Evolutionary conservation across 2,797 vertebrate species (phyloP), one percentile per base, ranked within the genome.

Genomic region (Chelonia mydas): DNA sequence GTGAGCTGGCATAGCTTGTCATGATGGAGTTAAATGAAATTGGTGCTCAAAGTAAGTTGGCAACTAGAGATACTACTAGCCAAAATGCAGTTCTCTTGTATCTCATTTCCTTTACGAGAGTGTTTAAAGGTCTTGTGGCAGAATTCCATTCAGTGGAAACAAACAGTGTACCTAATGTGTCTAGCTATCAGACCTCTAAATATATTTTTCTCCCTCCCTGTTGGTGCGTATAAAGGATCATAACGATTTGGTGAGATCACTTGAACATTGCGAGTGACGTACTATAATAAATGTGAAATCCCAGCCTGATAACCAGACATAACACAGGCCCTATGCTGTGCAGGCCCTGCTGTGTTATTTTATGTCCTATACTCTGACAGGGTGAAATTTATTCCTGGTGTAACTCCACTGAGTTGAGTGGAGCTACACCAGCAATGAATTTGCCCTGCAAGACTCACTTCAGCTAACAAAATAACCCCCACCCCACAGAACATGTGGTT

Each of bases 211-310:
- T 83, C 55, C 68, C 65, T 50, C 55, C 74, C 81, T 76, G 74
- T 19, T 61, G 65, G 51, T 86, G 72, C 91, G 81, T 6, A 4
- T 50, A 79, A 89, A 94, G 80, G 74, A 87, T 94, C 65, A 53
- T 15, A 93, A 88, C 10, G 82, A 49, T 90, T 86, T 78, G 50
- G 37, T 51, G 78, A 47, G 74, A 84, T 90, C 79, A 55, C 41
- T 88, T 91, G 61, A 45, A 49, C 41, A 1, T 25, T 23, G 19
- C 37, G 59, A 92, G n/a, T 90, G 94, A 84, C 33, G 80, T 72
- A 84, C 86, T 94, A 78, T 50, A 92, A 50, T 87, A 91, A 82
- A 13, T 65, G 84, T 87, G 72, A 94, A 95, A 95, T 85, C 87
- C 47, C 80, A 41, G n/a, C 1, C 2, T 59, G 41, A 61, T 7